Evolutionary conservation across 2,888 invertebrate genomes (phyloP).

Genomic region (Pseudococcus longispinus): DNA sequence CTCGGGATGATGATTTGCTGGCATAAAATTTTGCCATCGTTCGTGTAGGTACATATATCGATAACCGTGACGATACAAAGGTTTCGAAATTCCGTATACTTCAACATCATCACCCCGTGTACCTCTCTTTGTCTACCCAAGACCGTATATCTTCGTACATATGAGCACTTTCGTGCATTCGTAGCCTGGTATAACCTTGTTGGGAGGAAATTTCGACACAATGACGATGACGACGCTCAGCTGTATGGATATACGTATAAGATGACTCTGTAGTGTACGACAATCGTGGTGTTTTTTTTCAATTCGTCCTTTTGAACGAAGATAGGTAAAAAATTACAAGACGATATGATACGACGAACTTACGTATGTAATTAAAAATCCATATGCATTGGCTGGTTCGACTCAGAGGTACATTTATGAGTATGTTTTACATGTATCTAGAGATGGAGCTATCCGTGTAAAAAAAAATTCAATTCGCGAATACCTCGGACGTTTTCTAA

Average conservation of each 20-base stretch:
- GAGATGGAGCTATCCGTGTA: not conserved
- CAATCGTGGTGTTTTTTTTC: not conserved
- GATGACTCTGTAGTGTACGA: not conserved
- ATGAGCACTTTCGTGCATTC: not conserved
- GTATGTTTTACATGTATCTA: not conserved
- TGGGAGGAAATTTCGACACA: not conserved
- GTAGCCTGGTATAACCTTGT: not conserved
- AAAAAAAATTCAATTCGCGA: conserved; percentile 47
- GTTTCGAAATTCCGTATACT: not conserved
- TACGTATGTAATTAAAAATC: too few relatives aligned
- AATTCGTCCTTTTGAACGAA: not conserved
- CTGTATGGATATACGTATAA: not conserved
- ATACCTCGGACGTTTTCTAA: not conserved
- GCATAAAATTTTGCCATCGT: not conserved
- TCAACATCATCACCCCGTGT: not conserved
- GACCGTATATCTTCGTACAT: not conserved
- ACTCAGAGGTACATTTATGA: not conserved
- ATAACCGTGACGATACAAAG: not conserved
- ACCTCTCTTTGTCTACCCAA: not conserved
- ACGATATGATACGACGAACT: too few relatives aligned
- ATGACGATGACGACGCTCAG: not conserved
- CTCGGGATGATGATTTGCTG: not conserved
- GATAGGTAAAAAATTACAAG: too few relatives aligned
- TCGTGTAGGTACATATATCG: conserved; percentile 4
- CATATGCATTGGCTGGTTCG: too few relatives aligned